Evolutionary conservation across 2,113 vertebrate genomes (phyloP).

Genomic region (Apodemus sylvaticus): DNA sequence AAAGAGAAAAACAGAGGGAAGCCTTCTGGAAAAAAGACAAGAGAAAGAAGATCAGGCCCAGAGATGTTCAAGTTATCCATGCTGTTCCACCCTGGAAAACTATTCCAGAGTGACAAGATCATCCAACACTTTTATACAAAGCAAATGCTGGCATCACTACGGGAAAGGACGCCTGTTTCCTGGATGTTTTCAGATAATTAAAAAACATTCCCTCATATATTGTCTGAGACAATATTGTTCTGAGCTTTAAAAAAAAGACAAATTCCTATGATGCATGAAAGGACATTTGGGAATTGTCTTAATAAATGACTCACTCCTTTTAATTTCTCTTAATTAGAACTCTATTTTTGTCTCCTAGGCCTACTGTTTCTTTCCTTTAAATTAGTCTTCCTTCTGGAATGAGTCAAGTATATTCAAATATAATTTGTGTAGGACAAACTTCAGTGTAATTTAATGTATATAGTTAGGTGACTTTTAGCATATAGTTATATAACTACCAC

Average conservation of each 20-base stretch:
- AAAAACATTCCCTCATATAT: background rate
- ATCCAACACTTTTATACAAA: background rate
- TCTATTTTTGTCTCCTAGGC: background rate
- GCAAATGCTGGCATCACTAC: background rate
- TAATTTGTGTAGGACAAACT: background rate
- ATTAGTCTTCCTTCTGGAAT: background rate
- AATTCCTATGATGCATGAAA: background rate
- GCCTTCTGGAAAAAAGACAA: background rate
- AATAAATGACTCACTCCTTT: background rate
- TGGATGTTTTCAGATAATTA: background rate
- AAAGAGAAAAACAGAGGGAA: background rate
- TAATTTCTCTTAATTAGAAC: background rate
- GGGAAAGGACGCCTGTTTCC: background rate
- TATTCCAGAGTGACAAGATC: no score
- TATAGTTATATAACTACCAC: background rate
- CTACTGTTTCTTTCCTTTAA: background rate
- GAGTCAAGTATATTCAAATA: background rate
- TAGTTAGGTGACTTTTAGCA: background rate
- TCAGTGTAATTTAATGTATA: background rate
- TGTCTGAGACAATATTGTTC: background rate
- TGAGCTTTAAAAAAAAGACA: background rate
- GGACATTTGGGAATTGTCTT: background rate
- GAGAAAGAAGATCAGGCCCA: background rate
- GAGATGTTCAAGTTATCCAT: background rate
- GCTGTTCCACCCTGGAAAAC: background rate